A percentile compares a stretch with the other conserved stretches of the same genome.
phyloP scores from a whole-genome alignment of 2,113 vertebrate genomes.

The Pachypanchax playfairii region DNA sequence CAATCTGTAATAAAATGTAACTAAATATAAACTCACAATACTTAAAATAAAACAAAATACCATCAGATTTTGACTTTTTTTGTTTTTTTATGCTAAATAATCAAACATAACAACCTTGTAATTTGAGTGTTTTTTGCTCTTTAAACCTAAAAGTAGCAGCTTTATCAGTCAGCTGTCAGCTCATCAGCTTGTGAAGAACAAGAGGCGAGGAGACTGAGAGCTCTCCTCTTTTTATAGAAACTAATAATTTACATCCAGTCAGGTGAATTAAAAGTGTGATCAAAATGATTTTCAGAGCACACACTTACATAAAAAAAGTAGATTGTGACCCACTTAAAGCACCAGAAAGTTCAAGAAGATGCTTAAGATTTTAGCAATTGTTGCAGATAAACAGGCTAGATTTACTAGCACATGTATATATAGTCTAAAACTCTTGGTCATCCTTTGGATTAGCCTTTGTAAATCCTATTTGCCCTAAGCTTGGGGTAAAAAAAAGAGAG shows the following conservation, averaged over 20 bases:
- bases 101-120: too few relatives aligned
- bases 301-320: neutral
- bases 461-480: slow-evolving; percentile 37
- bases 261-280: neutral
- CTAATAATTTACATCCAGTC: neutral
- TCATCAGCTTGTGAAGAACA: slow-evolving; percentile 14
- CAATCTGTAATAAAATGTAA: too few relatives aligned
- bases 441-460: slow-evolving; percentile 24
- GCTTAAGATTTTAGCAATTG: neutral
- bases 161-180: slow-evolving; percentile 33
- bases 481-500: neutral
- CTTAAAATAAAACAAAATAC: too few relatives aligned
- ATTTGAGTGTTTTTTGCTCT: neutral
- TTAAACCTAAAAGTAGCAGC: neutral
- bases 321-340: slow-evolving; percentile 12
- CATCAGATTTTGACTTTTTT: too few relatives aligned
- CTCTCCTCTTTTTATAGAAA: slow-evolving; percentile 15
- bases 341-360: neutral
- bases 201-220: slow-evolving; percentile 6
- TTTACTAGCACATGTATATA: slow-evolving; percentile 20
- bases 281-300: neutral
- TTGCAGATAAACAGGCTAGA: slow-evolving; percentile 22
- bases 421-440: slow-evolving; percentile 14
- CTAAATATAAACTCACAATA: too few relatives aligned
- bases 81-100: too few relatives aligned